Evolutionary conservation across 2,113 vertebrate species (phyloP).

Genomic region (Psammodynastes pulverulentus): DNA sequence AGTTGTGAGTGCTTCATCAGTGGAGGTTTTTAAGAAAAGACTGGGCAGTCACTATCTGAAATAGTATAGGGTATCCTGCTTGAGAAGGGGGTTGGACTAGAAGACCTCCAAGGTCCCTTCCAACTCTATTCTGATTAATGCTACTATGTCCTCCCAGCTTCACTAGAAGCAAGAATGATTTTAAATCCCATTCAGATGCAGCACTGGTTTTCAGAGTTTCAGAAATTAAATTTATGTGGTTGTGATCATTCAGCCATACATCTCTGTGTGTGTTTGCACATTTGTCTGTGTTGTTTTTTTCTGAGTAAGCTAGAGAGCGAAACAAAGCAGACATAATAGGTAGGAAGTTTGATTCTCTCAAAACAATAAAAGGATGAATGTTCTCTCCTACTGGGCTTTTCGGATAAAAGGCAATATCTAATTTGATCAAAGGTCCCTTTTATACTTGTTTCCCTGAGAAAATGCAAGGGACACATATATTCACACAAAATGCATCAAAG

Average conservation of each 20-base stretch:
- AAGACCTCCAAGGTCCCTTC: no score
- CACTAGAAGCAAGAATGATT: not conserved
- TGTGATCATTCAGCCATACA: not conserved
- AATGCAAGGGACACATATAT: not conserved
- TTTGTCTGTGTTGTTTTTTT: not conserved
- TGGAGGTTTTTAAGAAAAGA: no score
- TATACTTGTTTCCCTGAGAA: conserved; percentile 1
- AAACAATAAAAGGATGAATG: conserved; percentile 6
- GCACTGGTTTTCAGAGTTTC: not conserved
- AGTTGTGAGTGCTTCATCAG: no score
- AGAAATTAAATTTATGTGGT: conserved; percentile 20
- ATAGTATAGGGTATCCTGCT: no score
- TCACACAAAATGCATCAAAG: not conserved
- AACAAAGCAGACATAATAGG: conserved; percentile 24
- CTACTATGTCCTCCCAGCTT: not conserved
- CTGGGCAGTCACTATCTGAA: no score
- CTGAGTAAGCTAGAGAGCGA: conserved; percentile 7
- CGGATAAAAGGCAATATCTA: conserved; percentile 26
- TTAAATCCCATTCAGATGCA: not conserved
- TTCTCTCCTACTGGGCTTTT: conserved; percentile 14
- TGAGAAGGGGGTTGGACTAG: no score
- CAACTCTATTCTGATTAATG: not conserved
- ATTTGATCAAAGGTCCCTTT: conserved; percentile 22
- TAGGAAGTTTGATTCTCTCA: conserved; percentile 12
- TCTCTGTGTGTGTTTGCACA: not conserved